These are phyloP conservation scores for Hippolais icterina DNA, from an alignment of 2,113 vertebrate species.

Conservation along the genomic window DNA sequence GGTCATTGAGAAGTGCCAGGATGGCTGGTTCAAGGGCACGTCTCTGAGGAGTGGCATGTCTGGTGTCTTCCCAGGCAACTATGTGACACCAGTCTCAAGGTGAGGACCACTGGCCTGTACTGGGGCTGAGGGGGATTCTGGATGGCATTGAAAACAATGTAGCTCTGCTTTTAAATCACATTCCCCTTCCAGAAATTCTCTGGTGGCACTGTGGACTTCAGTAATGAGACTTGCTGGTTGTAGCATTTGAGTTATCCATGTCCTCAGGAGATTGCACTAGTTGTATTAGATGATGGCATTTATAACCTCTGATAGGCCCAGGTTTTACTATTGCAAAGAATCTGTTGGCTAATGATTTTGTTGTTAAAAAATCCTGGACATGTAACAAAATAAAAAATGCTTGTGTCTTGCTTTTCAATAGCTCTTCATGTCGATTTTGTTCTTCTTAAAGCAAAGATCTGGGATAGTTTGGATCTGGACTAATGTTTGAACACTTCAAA, in stretches of 20 bases:
- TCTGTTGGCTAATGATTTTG: not conserved
- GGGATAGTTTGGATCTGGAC: not conserved
- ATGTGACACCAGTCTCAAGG: constrained; percentile 96
- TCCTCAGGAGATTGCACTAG: not conserved
- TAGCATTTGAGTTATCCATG: not conserved
- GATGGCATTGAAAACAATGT: not conserved
- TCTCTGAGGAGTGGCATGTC: constrained; percentile 90
- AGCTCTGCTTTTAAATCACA: not conserved
- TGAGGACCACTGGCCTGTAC: constrained; percentile 50
- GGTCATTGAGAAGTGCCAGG: constrained; percentile 96
- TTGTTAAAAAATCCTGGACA: not conserved
- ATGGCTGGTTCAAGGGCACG: constrained; percentile 97
- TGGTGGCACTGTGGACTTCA: not conserved
- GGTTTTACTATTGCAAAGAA: not conserved
- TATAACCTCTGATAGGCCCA: not conserved
- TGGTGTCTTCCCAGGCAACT: constrained; percentile 97
- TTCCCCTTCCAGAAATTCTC: not conserved
- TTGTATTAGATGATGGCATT: not conserved
- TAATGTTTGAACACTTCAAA: not conserved
- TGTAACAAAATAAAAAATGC: not conserved
- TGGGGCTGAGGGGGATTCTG: not conserved
- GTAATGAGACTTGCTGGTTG: not conserved
- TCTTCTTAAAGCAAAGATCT: not conserved
- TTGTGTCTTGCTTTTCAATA: not conserved
- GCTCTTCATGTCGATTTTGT: not conserved